Evolutionary conservation across 2,888 invertebrate species (phyloP), one percentile per base, ranked within the genome.

Genomic region (Onthophagus sagittarius): DNA sequence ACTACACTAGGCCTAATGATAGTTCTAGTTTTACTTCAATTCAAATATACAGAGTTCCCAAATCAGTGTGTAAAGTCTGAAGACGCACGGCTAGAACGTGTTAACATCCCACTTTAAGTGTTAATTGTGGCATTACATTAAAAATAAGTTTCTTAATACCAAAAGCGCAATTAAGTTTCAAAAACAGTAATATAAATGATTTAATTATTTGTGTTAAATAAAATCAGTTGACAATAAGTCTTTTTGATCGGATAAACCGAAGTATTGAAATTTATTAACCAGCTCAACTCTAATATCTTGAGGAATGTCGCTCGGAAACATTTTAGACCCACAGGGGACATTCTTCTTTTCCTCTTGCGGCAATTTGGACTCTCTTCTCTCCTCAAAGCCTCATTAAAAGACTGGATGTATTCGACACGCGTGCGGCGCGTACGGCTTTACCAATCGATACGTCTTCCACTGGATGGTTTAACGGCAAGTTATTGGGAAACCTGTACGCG

Each of bases 401-500:
- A 53, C 39, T 53, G 39, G 39, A 53, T 53, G 32, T 23, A 67
- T 67, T 67, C 67, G 32, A 67, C 32, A 31, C 67, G 32, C 67
- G 67, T 67, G 11, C 32, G n/a, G 23, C n/a, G 67, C 32, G 32
- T 67, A 67, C 31, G 31, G 67, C 32, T 67, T 64, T 67, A 67
- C 31, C 32, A 32, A 67, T 67, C 67, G 32, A 67, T 67, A 67
- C 67, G 13, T 67, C 67, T 67, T 67, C 67, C n/a, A 15, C 31
- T 31, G 32, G 67, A 23, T 31, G 15, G 23, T 67, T 67, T 67
- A 67, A 67, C 67, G 32, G 67, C 67, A 32, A 67, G 67, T 67
- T 67, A 67, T 67, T 67, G 67, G 39, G 31, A 67, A 67, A 67
- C 67, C 23, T 23, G 67, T 67, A 67, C 67, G 23, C 32, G 67